Base-by-base conservation (phyloP, 2,888 invertebrate genomes). In the Xestia ashworthii region DNA sequence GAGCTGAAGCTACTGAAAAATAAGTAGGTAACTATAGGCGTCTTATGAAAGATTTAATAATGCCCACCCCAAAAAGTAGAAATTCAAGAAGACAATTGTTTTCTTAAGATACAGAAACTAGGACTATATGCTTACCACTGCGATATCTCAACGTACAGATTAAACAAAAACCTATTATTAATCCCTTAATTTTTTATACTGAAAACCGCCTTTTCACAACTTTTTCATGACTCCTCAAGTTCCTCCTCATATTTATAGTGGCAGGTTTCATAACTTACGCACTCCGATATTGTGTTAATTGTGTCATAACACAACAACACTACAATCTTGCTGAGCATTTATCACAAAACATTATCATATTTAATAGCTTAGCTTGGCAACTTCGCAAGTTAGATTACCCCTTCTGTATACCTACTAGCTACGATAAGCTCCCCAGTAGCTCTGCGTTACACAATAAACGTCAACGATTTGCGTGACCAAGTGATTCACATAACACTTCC, bases 231-330 rank as follows among this genome's bases (percentile, higher is more conserved):
- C 38, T 76, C 22, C 44, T 32, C 16, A 53, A 46, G 22, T 5
- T 5, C 6, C 6, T 76, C n/a, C n/a, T n/a, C n/a, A n/a, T 76
- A 53, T 76, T 65, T 53, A 65, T 66, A 65, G 62, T 38, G 19
- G 22, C 66, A 48, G 32, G 32, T 76, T 50, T 64, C 19, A 76
- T 76, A 53, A n/a, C 32, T 76, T 53, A 64, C 44, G 48, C 32
- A 75, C 16, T 76, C 19, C 9, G 50, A 76, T 50, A 11, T 44
- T 44, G 44, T 44, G 44, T 44, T 44, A 44, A 11, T 44, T 65
- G 50, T 76, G 44, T 53, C 64, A 65, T n/a, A 76, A 76, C 46
- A 67, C 22, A 77, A 67, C 22, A 77, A 77, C 53, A 76, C 12
- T n/a, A 46, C 50, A 76, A 55, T 53, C 53, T 77, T 77, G 12